These are phyloP conservation scores for Rhagium mordax DNA, from an alignment of 2,888 invertebrate species.

Conservation along the genomic window DNA sequence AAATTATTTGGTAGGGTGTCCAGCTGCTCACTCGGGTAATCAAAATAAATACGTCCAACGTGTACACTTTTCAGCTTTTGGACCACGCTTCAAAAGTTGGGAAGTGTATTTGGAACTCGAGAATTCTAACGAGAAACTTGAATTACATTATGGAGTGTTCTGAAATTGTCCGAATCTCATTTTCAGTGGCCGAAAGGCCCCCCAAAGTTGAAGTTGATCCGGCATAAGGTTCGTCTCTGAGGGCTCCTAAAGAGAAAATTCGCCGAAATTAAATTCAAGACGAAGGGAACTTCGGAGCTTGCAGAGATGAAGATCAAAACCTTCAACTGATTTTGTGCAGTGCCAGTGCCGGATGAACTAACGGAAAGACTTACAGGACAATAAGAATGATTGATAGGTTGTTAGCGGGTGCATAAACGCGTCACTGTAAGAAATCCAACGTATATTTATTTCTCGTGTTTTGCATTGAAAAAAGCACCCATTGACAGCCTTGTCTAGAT, in stretches of 20 bases:
- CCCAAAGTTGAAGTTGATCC: background rate
- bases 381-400: background rate
- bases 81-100: too few relatives aligned
- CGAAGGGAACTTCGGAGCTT: background rate
- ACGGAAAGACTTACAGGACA: background rate
- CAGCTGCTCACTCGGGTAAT: too few relatives aligned
- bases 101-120: too few relatives aligned
- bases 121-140: too few relatives aligned
- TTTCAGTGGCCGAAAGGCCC: conserved; percentile 10
- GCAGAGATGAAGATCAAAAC: background rate
- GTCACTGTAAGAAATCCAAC: too few relatives aligned
- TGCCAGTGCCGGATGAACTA: background rate
- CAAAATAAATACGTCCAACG: too few relatives aligned
- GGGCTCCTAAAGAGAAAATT: background rate
- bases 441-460: too few relatives aligned
- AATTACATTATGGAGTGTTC: background rate
- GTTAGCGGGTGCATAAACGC: too few relatives aligned
- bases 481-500: too few relatives aligned
- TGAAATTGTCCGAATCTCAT: background rate
- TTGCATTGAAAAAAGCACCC: too few relatives aligned
- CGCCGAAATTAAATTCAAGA: background rate
- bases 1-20: too few relatives aligned
- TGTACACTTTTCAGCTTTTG: too few relatives aligned
- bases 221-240: conserved; percentile 1
- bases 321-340: background rate